Base-by-base conservation (phyloP, 2,888 invertebrate genomes). In the Coenonympha arcania region DNA sequence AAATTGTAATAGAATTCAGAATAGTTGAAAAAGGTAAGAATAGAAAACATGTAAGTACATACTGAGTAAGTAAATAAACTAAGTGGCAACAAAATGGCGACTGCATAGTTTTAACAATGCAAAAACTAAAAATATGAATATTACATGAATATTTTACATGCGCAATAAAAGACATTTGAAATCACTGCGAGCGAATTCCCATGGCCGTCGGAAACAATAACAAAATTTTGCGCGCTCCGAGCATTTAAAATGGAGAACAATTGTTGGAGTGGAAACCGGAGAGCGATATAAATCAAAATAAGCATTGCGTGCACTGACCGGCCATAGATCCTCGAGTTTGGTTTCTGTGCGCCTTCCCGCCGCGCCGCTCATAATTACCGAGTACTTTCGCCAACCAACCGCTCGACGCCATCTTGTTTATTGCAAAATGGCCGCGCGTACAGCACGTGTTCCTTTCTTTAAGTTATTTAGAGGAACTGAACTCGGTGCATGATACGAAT, bases 301-400 rank as follows among this genome's bases (percentile, higher is more conserved):
- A 82, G 74, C 78, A 75, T 80, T 81, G 84, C 83, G 80, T 83
- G 83, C 79, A 73, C 64, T 71, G 74, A 63, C 71, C 73, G 68
- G 72, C 77, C 75, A 78, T 82, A 79, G 82, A 83, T 82, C 80
- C 78, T 79, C 77, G 70, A 69, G 73, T 74, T 78, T 74, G 76
- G 73, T 64, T 64, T 62, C 63, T 66, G 73, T 66, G 71, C 69
- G 77, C 76, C 77, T 75, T 72, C 73, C 71, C 73, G 71, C 72
- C 53, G 55, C 57, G 54, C 58, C 71, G 73, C 71, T 77, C 78
- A 81, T 85, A 84, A 85, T 84, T 84, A 82, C 81, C 64, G 65
- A 81, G 76, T 79, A 85, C 85, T 86, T 86, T 86, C 84, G 81
- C 85, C 84, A 76, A 72, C 78, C 71, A 69, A 71, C 76, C 68